Percentiles rank a stretch among this genome's conserved stretches.
These are phyloP conservation scores for Champsocephalus esox DNA, from an alignment of 2,797 vertebrate genomes.

Conservation along the genomic window DNA sequence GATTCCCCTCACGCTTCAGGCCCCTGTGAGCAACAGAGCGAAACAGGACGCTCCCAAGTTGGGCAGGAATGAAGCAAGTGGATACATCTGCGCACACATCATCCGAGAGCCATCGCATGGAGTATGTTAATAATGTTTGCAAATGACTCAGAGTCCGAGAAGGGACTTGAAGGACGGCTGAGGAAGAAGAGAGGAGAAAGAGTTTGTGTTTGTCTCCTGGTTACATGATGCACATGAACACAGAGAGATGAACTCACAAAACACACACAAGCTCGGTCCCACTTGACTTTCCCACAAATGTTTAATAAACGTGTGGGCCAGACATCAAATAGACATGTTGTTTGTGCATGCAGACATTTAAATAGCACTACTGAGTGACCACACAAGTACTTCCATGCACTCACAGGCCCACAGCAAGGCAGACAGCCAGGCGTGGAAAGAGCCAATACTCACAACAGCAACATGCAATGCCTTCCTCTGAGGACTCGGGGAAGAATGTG, in stretches of 20 bases:
- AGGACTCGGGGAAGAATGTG: conserved; percentile 63
- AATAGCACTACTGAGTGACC: conserved; percentile 52
- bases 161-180: conserved; percentile 45
- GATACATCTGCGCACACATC: conserved; percentile 64
- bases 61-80: conserved; percentile 53
- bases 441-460: conserved; percentile 44
- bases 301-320: conserved; percentile 51
- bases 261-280: conserved; percentile 17
- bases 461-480: conserved; percentile 44
- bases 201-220: conserved; percentile 42
- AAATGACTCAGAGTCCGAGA: conserved; percentile 63
- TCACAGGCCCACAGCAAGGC: conserved; percentile 35
- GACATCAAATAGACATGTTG: conserved; percentile 69
- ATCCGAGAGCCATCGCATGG: conserved; percentile 37
- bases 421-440: conserved; percentile 46
- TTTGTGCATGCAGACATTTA: conserved; percentile 71
- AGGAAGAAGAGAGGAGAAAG: conserved; percentile 15
- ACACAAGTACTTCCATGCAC: conserved; percentile 53
- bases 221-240: conserved; percentile 24
- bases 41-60: conserved; percentile 63
- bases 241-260: neutral
- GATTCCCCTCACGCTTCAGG: conserved; percentile 37
- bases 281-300: conserved; percentile 44
- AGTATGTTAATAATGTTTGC: conserved; percentile 76
- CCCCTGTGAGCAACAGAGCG: conserved; percentile 54